phyloP scores from a whole-genome alignment of 2,113 vertebrate species.

The Seriola aureovittata region DNA sequence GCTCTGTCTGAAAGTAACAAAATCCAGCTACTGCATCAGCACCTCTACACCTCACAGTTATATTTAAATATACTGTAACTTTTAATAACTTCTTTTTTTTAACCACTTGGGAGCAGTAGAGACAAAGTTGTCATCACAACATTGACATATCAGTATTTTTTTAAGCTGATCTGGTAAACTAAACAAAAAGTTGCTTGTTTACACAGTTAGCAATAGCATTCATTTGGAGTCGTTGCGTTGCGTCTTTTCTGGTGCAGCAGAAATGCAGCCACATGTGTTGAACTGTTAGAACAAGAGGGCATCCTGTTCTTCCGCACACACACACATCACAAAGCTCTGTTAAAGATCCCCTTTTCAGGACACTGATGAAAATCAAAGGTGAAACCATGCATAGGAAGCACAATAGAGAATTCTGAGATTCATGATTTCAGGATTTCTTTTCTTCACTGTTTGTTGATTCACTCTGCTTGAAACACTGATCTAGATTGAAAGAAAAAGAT shows the following conservation, averaged over 20 bases:
- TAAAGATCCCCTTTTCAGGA: background rate
- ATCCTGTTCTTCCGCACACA: background rate
- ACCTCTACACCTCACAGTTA: no score
- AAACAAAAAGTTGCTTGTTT: no score
- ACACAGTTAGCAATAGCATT: no score
- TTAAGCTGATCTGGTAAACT: no score
- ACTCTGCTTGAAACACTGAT: constrained; percentile 3
- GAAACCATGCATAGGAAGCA: background rate
- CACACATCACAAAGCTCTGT: background rate
- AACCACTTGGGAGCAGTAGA: no score
- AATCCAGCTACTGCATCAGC: no score
- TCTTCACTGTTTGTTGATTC: constrained; percentile 11
- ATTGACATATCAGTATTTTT: no score
- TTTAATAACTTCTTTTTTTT: no score
- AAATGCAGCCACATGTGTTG: background rate
- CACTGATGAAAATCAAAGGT: background rate
- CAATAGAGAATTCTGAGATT: background rate
- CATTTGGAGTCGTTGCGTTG: no score
- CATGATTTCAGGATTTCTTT: background rate
- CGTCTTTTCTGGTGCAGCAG: background rate
- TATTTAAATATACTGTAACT: no score
- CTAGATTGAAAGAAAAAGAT: constrained; percentile 10
- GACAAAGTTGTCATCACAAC: no score
- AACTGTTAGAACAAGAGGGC: background rate
- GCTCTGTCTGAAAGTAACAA: no score